Evolutionary conservation across 2,797 vertebrate species (phyloP), one percentile per base, ranked within the genome.

Genomic region (Florisuga fusca): DNA sequence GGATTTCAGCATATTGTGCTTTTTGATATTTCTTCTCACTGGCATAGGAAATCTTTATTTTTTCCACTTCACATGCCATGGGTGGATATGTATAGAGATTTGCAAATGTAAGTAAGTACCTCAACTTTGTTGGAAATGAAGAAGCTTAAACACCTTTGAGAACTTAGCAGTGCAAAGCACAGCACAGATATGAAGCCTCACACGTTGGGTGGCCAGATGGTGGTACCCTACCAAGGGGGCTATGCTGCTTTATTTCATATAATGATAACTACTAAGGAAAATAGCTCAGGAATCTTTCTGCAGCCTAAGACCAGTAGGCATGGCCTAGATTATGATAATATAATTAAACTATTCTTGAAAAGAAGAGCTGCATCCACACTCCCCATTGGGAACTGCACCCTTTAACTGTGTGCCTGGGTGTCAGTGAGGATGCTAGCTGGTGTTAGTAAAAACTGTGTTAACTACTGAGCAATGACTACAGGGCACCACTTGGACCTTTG

Each of bases 401-500:
- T 29, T 67, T 36, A 82, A 53, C 17, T 53, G 46, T 21, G 5
- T 59, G 19, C 6, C 19, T 54, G 6, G 5, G 2, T 34, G 23
- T 33, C 36, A 67, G n/a, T 19, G 21, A 69, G 21, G 6, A 21
- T 0, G 0, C 0, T 3, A 69, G 27, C 4, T 63, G 17, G 2
- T 48, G 12, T n/a, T 31, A 20, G 20, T 66, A 19, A 69, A 79
- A 89, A 55, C 4, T 21, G 17, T 31, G 38, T 12, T 66, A 57
- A n/a, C 6, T 73, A 14, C 18, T 34, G 23, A 87, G 27, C 10
- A n/a, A 18, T 27, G 2, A 33, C 16, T 59, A 68, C 38, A n/a
- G 25, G 18, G 51, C 61, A 46, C 27, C 48, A 4, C 29, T 10
- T 63, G 41, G 26, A 19, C 29, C 53, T 79, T 36, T 53, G 45